Conservation (phyloP, 2,888 invertebrate genomes). For the Blera fallax region DNA sequence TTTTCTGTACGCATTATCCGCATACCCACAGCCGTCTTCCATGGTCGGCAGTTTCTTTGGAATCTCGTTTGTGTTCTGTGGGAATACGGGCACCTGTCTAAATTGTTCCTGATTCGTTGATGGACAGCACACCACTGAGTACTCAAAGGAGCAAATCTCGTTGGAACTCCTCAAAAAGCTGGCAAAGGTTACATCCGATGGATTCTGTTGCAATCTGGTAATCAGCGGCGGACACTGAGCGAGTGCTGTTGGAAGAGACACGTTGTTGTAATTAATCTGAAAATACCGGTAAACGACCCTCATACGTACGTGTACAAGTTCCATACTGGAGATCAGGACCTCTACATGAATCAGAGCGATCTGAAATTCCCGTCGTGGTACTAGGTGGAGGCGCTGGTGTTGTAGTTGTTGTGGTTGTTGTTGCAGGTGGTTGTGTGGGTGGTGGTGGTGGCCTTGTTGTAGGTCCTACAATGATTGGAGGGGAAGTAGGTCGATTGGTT, state of each 20-base stretch:
- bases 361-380: constrained; percentile 62
- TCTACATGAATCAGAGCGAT: constrained; percentile 73
- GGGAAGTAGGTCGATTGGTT: constrained; percentile 26
- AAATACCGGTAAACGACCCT: not conserved
- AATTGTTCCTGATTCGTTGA: constrained; percentile 10
- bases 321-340: constrained; percentile 75
- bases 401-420: constrained; percentile 42
- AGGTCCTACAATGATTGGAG: constrained; percentile 28
- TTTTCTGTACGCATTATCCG: constrained; percentile 83
- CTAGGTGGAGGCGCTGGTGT: constrained; percentile 47
- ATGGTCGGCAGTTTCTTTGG: constrained; percentile 78
- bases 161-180: constrained; percentile 77
- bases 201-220: constrained; percentile 74
- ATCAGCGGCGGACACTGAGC: constrained; percentile 75
- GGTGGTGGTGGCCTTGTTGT: constrained; percentile 27
- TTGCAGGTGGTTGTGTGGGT: not conserved
- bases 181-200: constrained; percentile 75
- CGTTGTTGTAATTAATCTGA: not conserved
- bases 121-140: constrained; percentile 78
- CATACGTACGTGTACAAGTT: constrained; percentile 76
- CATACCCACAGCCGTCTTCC: constrained; percentile 85
- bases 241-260: constrained; percentile 73
- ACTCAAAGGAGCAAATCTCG: constrained; percentile 74
- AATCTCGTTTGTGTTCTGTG: constrained; percentile 72
- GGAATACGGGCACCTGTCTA: not conserved